Conservation (phyloP, 2,888 invertebrate species). For the Unio pictorum region DNA sequence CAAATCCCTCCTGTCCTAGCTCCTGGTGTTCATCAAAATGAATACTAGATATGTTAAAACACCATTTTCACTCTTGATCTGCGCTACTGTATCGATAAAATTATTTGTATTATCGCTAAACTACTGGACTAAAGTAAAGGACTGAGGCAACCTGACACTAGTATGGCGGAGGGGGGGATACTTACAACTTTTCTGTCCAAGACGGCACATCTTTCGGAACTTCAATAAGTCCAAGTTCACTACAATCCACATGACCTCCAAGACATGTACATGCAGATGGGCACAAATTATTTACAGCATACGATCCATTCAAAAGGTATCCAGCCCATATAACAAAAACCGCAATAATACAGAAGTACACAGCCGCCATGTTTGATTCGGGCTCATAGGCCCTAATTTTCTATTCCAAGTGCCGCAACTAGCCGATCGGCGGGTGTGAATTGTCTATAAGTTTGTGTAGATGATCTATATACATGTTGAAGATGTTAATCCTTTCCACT, state of each 20-base stretch:
- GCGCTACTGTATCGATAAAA: not conserved
- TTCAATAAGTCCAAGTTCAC: slow-evolving; percentile 79
- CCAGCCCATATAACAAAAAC: slow-evolving; percentile 59
- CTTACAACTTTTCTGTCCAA: slow-evolving; percentile 85
- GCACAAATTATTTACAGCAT: slow-evolving; percentile 71
- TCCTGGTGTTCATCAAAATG: not conserved
- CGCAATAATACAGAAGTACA: slow-evolving; percentile 59
- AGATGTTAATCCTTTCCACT: not conserved
- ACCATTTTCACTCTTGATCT: not conserved
- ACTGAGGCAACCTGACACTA: not conserved
- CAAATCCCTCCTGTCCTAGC: no score
- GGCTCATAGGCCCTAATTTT: slow-evolving; percentile 28
- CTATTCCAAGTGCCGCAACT: no score
- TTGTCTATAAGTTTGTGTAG: not conserved
- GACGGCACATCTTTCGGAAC: slow-evolving; percentile 82
- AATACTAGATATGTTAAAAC: no score
- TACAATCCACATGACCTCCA: slow-evolving; percentile 83
- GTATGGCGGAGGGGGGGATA: slow-evolving; percentile 44
- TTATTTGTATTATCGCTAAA: no score
- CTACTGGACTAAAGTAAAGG: not conserved
- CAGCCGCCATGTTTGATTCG: slow-evolving; percentile 64
- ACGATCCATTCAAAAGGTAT: slow-evolving; percentile 26
- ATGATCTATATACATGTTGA: slow-evolving; percentile 4
- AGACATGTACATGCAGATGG: slow-evolving; percentile 82
- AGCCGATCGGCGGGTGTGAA: no score